Conservation (phyloP, 2,888 invertebrate genomes). For the Dicyrtoma fusca region DNA sequence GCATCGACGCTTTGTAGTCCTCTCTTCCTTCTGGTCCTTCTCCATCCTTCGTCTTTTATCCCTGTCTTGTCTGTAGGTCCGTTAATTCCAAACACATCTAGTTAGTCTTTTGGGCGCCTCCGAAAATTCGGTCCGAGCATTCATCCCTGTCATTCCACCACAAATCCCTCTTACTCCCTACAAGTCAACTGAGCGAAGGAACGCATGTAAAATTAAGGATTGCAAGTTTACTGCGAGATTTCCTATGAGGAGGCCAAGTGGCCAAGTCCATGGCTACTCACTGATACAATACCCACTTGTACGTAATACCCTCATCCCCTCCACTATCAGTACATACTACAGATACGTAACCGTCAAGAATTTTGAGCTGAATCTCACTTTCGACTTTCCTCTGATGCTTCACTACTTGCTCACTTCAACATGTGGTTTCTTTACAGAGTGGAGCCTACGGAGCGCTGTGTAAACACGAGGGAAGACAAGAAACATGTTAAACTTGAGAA, state of each 20-base stretch:
- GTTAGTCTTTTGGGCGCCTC: slow-evolving; percentile 15
- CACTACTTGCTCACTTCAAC: no score
- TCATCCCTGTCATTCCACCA: neutral
- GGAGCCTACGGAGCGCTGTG: slow-evolving; percentile 5
- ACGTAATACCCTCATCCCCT: no score
- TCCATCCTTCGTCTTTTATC: neutral
- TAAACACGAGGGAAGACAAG: slow-evolving; percentile 21
- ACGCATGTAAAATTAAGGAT: no score
- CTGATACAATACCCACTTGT: no score
- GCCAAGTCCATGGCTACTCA: no score
- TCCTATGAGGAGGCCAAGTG: no score
- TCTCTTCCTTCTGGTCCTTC: neutral
- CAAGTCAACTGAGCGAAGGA: no score
- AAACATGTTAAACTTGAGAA: slow-evolving; percentile 14
- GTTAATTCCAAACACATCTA: neutral
- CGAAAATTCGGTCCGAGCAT: neutral
- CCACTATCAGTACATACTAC: neutral
- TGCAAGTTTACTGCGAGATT: no score
- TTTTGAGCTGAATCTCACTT: neutral
- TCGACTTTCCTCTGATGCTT: slow-evolving; percentile 16
- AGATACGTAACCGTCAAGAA: no score
- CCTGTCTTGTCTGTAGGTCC: neutral
- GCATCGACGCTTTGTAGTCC: no score
- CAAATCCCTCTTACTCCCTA: slow-evolving; percentile 3
- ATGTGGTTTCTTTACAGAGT: slow-evolving; percentile 15